phyloP scores from a whole-genome alignment of 2,113 vertebrate species.

The Psettodes erumei region DNA sequence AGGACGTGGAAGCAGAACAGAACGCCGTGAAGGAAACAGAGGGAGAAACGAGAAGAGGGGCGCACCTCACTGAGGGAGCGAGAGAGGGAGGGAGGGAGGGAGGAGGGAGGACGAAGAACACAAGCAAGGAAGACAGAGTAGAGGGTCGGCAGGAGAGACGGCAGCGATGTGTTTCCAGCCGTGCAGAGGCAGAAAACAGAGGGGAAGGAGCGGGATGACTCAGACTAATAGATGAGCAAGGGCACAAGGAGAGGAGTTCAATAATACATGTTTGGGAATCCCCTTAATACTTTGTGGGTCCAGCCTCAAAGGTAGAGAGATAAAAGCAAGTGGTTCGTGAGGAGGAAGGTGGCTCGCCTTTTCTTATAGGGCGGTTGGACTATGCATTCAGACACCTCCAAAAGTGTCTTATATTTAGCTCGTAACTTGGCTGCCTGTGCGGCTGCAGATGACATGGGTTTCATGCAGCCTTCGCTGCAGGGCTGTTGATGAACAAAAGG shows the following conservation, averaged over 20 bases:
- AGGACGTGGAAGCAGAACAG: constrained; percentile 13
- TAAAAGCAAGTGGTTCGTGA: neutral
- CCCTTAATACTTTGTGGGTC: constrained; percentile 20
- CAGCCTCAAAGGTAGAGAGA: neutral
- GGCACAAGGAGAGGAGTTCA: constrained; percentile 25
- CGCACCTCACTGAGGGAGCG: neutral
- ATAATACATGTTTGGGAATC: constrained; percentile 58
- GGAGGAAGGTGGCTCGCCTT: neutral
- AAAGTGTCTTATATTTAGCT: neutral
- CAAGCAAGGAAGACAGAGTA: neutral
- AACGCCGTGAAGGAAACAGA: constrained; percentile 14
- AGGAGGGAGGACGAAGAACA: neutral
- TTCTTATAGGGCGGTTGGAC: neutral
- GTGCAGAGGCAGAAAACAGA: neutral
- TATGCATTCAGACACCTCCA: neutral
- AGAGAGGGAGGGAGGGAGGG: neutral
- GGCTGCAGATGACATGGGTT: neutral
- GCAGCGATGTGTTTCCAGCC: neutral
- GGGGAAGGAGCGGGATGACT: constrained; percentile 25
- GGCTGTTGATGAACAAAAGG: neutral
- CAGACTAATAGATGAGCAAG: constrained; percentile 36
- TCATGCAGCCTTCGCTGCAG: neutral
- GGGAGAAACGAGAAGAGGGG: constrained; percentile 2
- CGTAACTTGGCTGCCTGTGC: neutral
- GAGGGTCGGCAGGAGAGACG: neutral